Conservation (phyloP, 2,113 vertebrate species). For the Grus americana region DNA sequence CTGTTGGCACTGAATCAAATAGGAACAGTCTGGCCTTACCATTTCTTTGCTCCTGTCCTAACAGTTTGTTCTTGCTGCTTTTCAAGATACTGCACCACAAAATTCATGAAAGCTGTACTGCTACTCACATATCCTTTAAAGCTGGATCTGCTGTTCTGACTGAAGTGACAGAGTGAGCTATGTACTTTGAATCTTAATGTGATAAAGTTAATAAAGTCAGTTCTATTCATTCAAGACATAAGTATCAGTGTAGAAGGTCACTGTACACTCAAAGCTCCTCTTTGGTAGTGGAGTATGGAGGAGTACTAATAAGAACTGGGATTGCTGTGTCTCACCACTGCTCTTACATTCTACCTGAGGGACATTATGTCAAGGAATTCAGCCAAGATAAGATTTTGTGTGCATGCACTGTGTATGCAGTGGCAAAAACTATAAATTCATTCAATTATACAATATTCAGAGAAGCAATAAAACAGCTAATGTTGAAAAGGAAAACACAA, state of each 20-base stretch:
- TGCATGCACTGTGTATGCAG: background rate
- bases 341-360: background rate
- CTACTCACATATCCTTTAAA: background rate
- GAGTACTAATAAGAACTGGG: background rate
- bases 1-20: background rate
- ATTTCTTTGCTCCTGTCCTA: background rate
- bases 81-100: background rate
- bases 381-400: background rate
- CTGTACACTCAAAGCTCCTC: background rate
- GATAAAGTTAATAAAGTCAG: background rate
- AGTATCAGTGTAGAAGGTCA: background rate
- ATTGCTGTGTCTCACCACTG: background rate
- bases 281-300: background rate
- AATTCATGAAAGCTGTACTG: background rate
- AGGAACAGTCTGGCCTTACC: background rate
- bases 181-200: background rate
- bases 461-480: background rate
- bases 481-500: background rate
- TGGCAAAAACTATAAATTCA: background rate
- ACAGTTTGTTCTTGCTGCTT: background rate
- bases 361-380: slow-evolving; percentile 13
- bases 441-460: background rate
- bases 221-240: background rate
- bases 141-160: background rate
- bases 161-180: background rate